phyloP scores from a whole-genome alignment of 2,113 vertebrate species.

The Anser brachyrhynchus region DNA sequence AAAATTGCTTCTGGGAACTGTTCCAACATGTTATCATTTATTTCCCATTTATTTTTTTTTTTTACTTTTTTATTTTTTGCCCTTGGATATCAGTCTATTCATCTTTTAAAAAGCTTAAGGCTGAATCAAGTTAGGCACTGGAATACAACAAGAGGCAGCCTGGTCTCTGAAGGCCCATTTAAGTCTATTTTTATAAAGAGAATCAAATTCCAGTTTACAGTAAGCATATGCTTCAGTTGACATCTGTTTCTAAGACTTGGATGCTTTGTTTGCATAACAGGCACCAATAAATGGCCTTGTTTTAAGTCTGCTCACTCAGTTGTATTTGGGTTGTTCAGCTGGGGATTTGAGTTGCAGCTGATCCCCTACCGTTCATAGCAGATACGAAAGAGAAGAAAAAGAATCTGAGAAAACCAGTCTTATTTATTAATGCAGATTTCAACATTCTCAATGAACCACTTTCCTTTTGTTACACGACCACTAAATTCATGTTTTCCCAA shows the following conservation, averaged over 20 bases:
- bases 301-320: conserved; percentile 86
- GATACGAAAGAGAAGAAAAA: conserved; percentile 71
- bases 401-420: conserved; percentile 73
- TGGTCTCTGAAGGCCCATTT: conserved; percentile 82
- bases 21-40: conserved; percentile 89
- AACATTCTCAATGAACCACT: conserved; percentile 78
- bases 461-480: conserved; percentile 68
- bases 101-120: conserved; percentile 85
- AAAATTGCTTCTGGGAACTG: conserved; percentile 95
- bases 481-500: conserved; percentile 77
- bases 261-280: conserved; percentile 87
- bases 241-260: conserved; percentile 84
- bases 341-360: conserved; percentile 86
- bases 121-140: conserved; percentile 80
- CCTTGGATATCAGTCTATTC: conserved; percentile 86
- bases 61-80: conserved; percentile 77
- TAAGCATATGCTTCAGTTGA: conserved; percentile 88
- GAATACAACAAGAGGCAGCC: conserved; percentile 79
- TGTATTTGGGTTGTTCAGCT: conserved; percentile 86
- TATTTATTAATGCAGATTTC: conserved; percentile 83
- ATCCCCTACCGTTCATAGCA: conserved; percentile 82
- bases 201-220: conserved; percentile 86
- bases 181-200: conserved; percentile 84
- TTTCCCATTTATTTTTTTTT: conserved; percentile 91
- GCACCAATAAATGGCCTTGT: conserved; percentile 85